Conservation (phyloP, 2,888 invertebrate species). For the Congeria kusceri region DNA sequence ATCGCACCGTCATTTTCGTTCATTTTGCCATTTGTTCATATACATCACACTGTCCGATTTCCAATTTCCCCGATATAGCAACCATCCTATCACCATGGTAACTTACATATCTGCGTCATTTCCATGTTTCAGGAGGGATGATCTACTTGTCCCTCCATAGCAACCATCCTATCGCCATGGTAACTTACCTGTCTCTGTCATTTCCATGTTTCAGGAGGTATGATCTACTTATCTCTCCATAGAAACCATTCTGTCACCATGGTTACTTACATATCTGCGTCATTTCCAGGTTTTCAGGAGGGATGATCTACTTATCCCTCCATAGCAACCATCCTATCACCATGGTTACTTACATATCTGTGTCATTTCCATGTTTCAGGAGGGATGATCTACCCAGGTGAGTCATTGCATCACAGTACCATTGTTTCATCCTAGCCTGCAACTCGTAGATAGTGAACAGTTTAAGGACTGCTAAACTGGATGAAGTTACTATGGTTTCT, state of each 20-base stretch:
- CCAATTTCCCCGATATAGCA: too few relatives aligned
- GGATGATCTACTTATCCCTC: too few relatives aligned
- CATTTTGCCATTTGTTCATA: too few relatives aligned
- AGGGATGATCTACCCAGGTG: conserved; percentile 79
- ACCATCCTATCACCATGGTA: not conserved
- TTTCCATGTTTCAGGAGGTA: not conserved
- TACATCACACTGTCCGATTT: too few relatives aligned
- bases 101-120: not conserved
- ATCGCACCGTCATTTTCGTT: too few relatives aligned
- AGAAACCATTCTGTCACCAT: not conserved
- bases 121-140: not conserved
- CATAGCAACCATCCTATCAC: too few relatives aligned
- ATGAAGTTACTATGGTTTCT: too few relatives aligned
- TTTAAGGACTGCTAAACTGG: too few relatives aligned
- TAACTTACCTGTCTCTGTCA: not conserved
- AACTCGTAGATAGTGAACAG: too few relatives aligned
- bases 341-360: conserved; percentile 27
- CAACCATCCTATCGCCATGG: not conserved
- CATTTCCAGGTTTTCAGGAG: not conserved
- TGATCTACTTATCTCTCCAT: not conserved
- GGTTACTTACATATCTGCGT: not conserved
- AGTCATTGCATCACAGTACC: conserved; percentile 26
- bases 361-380: conserved; percentile 69
- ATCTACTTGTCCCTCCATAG: too few relatives aligned
- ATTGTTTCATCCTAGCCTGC: too few relatives aligned